Evolutionary conservation across 2,113 vertebrate genomes (phyloP).

Genomic region (Cheirogaleus medius): DNA sequence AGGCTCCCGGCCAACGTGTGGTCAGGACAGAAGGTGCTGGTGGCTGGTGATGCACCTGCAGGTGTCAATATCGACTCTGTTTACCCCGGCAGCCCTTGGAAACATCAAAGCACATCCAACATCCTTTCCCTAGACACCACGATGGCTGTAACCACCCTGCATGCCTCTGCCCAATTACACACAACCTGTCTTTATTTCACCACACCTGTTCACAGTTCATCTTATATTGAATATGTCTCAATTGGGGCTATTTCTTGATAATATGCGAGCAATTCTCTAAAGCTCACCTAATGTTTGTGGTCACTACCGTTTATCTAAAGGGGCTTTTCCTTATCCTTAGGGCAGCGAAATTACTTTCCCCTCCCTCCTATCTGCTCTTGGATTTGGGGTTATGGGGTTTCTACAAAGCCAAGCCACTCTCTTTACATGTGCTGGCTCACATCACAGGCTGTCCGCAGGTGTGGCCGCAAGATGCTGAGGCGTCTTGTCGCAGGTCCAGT

Average conservation of each 20-base stretch:
- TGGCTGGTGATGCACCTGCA: background rate
- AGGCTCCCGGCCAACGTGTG: background rate
- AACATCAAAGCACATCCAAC: background rate
- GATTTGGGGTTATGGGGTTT: background rate
- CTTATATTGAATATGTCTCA: background rate
- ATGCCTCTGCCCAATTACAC: background rate
- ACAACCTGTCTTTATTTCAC: background rate
- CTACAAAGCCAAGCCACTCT: background rate
- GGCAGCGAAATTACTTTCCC: no score
- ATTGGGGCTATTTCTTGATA: background rate
- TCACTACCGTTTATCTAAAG: background rate
- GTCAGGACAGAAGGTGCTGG: background rate
- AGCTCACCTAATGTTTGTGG: background rate
- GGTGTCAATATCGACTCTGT: background rate
- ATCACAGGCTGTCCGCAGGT: background rate
- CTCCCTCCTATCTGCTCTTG: background rate
- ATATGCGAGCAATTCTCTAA: background rate
- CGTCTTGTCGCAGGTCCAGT: background rate
- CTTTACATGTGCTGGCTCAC: background rate
- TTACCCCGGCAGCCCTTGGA: background rate
- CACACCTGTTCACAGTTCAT: fast-evolving
- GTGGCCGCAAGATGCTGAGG: background rate
- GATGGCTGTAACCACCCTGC: background rate
- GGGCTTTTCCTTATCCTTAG: background rate
- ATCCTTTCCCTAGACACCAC: background rate